Evolutionary conservation across 2,888 invertebrate species (phyloP), one percentile per base, ranked within the genome.

Genomic region (Patella depressa): DNA sequence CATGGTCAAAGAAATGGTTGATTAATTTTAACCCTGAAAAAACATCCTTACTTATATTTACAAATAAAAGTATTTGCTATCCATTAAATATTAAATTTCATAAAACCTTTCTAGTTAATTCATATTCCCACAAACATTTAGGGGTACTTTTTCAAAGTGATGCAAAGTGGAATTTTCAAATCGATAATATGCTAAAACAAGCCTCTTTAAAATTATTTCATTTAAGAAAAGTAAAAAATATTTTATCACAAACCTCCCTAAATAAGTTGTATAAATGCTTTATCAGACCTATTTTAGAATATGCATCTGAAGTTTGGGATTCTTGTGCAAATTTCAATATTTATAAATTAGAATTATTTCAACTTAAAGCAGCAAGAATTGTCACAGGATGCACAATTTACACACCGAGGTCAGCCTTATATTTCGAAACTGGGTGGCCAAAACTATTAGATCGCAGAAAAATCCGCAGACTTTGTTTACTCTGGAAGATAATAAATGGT

Each of bases 21-120:
- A n/a, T 59, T n/a, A 59, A n/a, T 59, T 59, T 59, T n/a, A 59
- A 59, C 59, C 15, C 59, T 14, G 59, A 15, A 59, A 59, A 59
- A 59, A 59, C 59, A n/a, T 15, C n/a, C 15, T 14, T n/a, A 14
- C 15, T 14, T 15, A 15, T 4, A 59, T 59, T 59, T n/a, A 59
- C 17, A 15, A 55, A 55, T 15, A 55, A 55, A 55, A 55, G 55
- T 15, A 12, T 17, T 55, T 15, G 12, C 17, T 15, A 12, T 17
- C 12, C 55, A 55, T 55, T 55, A 15, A 12, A 12, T 15, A 55
- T 55, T 17, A 55, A 55, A 55, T 55, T 55, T 17, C 12, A 17
- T 15, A 17, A 55, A 15, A 12, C 12, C 12, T 15, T 55, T 15
- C 55, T 55, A 4, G 17, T 15, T 55, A 17, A 55, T 17, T 15